Percentiles rank a stretch among this genome's conserved stretches.
Conservation (phyloP, 2,113 vertebrate species). For the Sylvilagus bachmani region DNA sequence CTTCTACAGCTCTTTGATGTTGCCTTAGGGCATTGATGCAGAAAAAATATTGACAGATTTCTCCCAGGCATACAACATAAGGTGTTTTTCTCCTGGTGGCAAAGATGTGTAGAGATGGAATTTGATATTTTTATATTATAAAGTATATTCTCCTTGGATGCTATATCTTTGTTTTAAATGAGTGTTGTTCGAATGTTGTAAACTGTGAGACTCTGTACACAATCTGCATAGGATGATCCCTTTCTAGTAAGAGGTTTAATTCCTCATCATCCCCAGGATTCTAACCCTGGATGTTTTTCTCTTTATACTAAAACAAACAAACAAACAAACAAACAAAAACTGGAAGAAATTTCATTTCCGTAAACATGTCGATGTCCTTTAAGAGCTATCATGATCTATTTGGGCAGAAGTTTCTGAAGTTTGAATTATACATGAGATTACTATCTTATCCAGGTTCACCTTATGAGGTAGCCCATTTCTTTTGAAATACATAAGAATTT, state of each 20-base stretch:
- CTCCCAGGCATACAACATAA: constrained; percentile 71
- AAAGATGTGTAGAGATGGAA: constrained; percentile 83
- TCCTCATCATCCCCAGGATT: not conserved
- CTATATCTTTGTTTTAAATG: not conserved
- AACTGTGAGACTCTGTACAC: constrained; percentile 80
- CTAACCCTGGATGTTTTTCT: constrained; percentile 8
- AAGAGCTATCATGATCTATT: constrained; percentile 61
- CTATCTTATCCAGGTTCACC: constrained; percentile 71
- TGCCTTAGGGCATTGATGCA: constrained; percentile 77
- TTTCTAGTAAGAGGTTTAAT: constrained; percentile 32
- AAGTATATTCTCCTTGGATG: constrained; percentile 74
- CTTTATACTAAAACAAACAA: not conserved
- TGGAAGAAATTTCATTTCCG: constrained; percentile 29
- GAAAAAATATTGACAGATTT: constrained; percentile 84
- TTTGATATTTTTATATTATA: constrained; percentile 83
- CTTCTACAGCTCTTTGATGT: constrained; percentile 87
- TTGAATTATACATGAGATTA: constrained; percentile 79
- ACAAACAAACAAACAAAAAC: not conserved
- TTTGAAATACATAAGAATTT: constrained; percentile 82
- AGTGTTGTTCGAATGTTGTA: constrained; percentile 51
- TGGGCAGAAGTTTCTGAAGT: constrained; percentile 52
- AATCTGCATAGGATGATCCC: constrained; percentile 61
- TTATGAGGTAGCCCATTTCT: constrained; percentile 68
- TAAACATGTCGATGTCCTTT: constrained; percentile 9
- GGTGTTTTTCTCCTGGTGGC: constrained; percentile 68